phyloP scores from a whole-genome alignment of 1,140 invertebrate species.

The Atta colombica region DNA sequence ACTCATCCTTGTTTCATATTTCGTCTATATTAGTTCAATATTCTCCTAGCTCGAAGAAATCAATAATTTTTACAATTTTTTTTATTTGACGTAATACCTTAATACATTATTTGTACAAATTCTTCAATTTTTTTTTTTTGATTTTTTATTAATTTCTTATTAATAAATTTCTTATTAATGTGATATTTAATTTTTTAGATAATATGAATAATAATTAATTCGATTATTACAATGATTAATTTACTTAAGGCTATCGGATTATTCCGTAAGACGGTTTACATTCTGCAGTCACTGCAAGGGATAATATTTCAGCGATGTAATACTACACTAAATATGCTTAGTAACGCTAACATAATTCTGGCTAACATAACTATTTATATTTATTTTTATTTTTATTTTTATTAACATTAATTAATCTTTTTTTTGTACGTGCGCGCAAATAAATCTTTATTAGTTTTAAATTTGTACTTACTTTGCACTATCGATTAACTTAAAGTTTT shows the following conservation, averaged over 20 bases:
- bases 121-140: neutral
- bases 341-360: too few relatives aligned
- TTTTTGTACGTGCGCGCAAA: neutral
- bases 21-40: neutral
- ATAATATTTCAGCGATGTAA: too few relatives aligned
- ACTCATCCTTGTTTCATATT: constrained; percentile 6
- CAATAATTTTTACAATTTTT: neutral
- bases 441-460: neutral
- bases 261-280: too few relatives aligned
- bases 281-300: too few relatives aligned
- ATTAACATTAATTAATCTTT: neutral
- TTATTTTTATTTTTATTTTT: neutral
- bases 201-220: neutral
- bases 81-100: neutral
- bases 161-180: constrained; percentile 1
- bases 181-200: neutral
- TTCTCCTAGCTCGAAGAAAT: neutral
- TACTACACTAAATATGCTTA: too few relatives aligned
- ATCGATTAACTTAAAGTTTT: too few relatives aligned
- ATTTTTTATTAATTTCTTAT: neutral
- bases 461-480: too few relatives aligned
- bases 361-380: neutral
- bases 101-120: neutral
- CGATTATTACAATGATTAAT: neutral
- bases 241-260: too few relatives aligned